These are phyloP conservation scores for Caenorhabditis inopinata DNA, from an alignment of 1,140 invertebrate genomes.

Conservation along the genomic window DNA sequence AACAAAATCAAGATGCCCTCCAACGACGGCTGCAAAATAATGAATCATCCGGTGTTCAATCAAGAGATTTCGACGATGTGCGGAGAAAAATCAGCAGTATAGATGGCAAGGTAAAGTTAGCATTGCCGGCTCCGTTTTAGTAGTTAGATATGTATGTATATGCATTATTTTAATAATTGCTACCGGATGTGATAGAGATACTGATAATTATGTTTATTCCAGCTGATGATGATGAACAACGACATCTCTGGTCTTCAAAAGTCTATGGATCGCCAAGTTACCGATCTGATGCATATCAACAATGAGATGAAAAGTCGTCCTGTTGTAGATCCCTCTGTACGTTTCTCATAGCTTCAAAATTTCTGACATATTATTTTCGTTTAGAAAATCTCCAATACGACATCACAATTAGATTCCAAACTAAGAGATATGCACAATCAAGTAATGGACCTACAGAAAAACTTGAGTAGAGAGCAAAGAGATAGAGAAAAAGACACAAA, in stretches of 20 bases:
- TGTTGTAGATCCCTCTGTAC: conserved; percentile 54
- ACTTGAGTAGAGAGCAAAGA: conserved; percentile 26
- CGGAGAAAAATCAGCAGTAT: conserved; percentile 49
- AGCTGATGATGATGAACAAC: conserved; percentile 53
- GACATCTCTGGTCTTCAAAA: conserved; percentile 50
- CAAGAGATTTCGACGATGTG: conserved; percentile 54
- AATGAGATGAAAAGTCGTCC: conserved; percentile 59
- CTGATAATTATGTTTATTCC: neutral
- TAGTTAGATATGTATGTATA: neutral
- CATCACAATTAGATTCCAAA: conserved; percentile 55
- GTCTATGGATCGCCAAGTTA: conserved; percentile 53
- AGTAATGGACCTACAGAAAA: conserved; percentile 56
- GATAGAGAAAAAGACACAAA: conserved; percentile 7
- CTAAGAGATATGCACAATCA: conserved; percentile 57
- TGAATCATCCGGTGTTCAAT: conserved; percentile 41
- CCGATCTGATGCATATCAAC: conserved; percentile 56
- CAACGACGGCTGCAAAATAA: conserved; percentile 42
- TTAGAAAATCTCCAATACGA: conserved; percentile 55
- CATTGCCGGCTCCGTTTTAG: neutral
- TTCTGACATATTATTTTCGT: neutral
- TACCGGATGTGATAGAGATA: too few species aligned
- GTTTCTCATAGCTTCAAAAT: conserved; percentile 1
- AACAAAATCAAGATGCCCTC: conserved; percentile 56
- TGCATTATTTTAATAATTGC: too few species aligned
- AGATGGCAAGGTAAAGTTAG: conserved; percentile 50